phyloP scores from a whole-genome alignment of 2,888 invertebrate genomes.

The Spisula subtruncata region DNA sequence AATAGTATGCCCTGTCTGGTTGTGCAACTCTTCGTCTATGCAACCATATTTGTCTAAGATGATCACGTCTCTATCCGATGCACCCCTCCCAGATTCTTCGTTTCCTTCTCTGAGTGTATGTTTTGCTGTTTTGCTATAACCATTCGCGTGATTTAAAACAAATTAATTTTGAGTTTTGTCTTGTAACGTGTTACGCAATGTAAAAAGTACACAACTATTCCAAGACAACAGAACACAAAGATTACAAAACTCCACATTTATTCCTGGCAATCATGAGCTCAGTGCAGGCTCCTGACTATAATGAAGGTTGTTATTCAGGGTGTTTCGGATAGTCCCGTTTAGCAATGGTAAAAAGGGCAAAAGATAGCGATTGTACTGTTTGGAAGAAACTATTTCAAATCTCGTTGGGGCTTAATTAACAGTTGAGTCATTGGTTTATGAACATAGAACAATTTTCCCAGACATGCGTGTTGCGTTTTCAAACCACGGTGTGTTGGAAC shows the following conservation, averaged over 20 bases:
- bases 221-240: neutral
- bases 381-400: neutral
- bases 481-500: conserved; percentile 45
- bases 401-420: neutral
- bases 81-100: no score
- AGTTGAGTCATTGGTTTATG: neutral
- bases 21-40: no score
- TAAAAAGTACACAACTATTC: neutral
- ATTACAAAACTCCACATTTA: neutral
- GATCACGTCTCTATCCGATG: no score
- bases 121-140: no score
- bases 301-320: neutral
- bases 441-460: neutral
- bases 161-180: no score
- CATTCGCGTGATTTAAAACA: no score
- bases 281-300: neutral
- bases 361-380: neutral
- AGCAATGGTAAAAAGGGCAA: neutral
- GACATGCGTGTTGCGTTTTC: neutral
- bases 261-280: neutral
- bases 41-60: no score
- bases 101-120: no score
- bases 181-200: no score
- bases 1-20: no score
- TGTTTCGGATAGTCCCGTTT: neutral